These are phyloP conservation scores for Platyrinchus mystaceus DNA, from an alignment of 2,797 vertebrate species.

Conservation along the genomic window DNA sequence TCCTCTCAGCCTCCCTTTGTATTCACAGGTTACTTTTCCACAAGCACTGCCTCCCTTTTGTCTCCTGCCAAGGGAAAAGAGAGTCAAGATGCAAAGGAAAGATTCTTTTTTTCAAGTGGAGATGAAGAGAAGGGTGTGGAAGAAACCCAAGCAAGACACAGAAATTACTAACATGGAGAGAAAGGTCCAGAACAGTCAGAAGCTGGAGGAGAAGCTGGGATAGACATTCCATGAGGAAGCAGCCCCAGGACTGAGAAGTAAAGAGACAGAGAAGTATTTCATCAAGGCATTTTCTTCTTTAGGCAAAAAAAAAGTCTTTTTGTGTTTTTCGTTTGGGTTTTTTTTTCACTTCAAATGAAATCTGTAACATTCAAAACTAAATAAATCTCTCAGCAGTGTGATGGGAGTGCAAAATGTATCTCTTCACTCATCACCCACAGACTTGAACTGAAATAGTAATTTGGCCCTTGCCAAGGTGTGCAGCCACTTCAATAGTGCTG, in stretches of 20 bases:
- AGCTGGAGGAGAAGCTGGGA: not conserved
- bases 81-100: constrained; percentile 13
- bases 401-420: constrained; percentile 34
- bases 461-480: constrained; percentile 63
- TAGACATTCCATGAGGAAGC: not conserved
- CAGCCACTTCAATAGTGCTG: not conserved
- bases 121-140: constrained; percentile 30
- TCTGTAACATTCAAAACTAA: constrained; percentile 3
- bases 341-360: not conserved
- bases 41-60: not conserved
- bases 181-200: not conserved
- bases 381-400: constrained; percentile 32
- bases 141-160: constrained; percentile 12
- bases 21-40: not conserved
- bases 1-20: not conserved
- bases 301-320: not conserved
- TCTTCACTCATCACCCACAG: constrained; percentile 35
- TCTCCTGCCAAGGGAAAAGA: not conserved
- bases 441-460: constrained; percentile 40
- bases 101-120: not conserved
- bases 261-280: not conserved
- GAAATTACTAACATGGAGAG: not conserved
- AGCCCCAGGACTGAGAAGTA: not conserved
- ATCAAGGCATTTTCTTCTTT: not conserved
- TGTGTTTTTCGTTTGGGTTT: not conserved